phyloP scores from a whole-genome alignment of 2,113 vertebrate species.

The Acrocephalus kingi region DNA sequence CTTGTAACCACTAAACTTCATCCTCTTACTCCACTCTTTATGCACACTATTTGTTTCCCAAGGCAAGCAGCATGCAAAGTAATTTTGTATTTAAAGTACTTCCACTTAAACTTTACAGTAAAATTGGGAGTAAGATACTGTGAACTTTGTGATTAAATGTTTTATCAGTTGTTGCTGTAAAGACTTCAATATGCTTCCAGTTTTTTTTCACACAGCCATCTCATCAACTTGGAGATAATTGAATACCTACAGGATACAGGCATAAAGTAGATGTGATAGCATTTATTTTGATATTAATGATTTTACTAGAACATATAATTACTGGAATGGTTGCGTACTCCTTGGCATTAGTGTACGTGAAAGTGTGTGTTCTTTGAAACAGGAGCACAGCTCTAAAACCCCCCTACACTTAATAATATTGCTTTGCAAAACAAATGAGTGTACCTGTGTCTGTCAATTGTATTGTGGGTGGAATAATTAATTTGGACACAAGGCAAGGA shows the following conservation, averaged over 20 bases:
- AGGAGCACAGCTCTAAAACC: background rate
- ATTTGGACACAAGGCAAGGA: background rate
- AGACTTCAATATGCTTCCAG: background rate
- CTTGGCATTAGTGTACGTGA: background rate
- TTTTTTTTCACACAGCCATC: background rate
- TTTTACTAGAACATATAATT: constrained; percentile 6
- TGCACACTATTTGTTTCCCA: background rate
- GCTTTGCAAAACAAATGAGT: constrained; percentile 28
- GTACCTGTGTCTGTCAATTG: background rate
- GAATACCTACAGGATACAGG: background rate
- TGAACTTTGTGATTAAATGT: background rate
- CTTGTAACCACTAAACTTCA: background rate
- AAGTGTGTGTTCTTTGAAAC: background rate
- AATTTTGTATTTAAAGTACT: background rate
- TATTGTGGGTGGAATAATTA: background rate
- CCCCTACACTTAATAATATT: background rate
- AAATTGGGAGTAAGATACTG: background rate
- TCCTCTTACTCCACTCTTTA: background rate
- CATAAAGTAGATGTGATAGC: background rate
- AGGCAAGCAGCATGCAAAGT: background rate
- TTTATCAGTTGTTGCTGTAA: background rate
- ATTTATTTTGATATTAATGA: constrained; percentile 42
- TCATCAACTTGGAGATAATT: background rate
- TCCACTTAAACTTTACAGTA: background rate
- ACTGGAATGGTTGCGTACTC: background rate